These are phyloP conservation scores for Mimachlamys varia DNA, from an alignment of 2,888 invertebrate genomes.

Conservation along the genomic window DNA sequence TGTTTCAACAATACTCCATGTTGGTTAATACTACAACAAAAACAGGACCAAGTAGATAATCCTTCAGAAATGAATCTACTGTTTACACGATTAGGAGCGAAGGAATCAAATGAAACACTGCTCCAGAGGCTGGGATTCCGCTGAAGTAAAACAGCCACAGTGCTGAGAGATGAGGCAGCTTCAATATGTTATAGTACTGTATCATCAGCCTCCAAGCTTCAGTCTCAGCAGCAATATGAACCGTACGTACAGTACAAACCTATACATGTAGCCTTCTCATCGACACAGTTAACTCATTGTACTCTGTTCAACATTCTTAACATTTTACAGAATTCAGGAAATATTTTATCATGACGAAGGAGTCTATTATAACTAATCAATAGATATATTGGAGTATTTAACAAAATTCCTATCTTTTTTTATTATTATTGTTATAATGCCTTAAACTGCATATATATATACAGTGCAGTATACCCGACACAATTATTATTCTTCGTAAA, in stretches of 20 bases:
- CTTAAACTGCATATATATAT: too few species aligned
- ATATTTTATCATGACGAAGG: not conserved
- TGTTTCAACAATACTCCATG: not conserved
- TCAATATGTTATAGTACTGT: too few species aligned
- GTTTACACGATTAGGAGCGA: not conserved
- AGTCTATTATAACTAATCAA: too few species aligned
- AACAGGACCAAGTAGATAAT: not conserved
- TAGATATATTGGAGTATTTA: not conserved
- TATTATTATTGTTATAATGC: too few species aligned
- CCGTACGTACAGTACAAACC: not conserved
- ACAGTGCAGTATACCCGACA: too few species aligned
- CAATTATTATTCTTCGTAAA: too few species aligned
- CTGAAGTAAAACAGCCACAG: not conserved
- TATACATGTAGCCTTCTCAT: not conserved
- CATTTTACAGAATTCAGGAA: not conserved
- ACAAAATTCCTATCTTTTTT: too few species aligned
- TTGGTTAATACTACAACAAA: not conserved
- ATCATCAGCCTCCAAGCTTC: not conserved
- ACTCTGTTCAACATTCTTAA: not conserved
- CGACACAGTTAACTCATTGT: constrained; percentile 6
- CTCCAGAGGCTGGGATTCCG: not conserved
- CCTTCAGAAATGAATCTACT: not conserved
- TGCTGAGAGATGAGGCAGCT: not conserved
- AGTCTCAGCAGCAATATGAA: not conserved
- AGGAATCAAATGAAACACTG: not conserved